phyloP scores from a whole-genome alignment of 2,797 vertebrate genomes.

The Sebastes diaconus region DNA sequence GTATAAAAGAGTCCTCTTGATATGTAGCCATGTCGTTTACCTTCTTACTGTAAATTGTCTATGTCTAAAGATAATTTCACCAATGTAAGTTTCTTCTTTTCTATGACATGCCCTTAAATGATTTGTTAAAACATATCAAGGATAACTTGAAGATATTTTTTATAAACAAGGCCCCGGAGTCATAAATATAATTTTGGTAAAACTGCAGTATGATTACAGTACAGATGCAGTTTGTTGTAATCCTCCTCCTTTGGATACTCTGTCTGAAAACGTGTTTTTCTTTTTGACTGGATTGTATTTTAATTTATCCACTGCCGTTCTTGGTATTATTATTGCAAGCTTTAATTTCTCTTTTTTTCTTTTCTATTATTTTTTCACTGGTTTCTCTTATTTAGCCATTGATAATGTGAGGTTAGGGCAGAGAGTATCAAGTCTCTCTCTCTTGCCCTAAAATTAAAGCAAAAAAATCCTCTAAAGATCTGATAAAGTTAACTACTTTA shows the following conservation, averaged over 20 bases:
- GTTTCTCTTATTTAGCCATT: not conserved
- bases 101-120: conserved; percentile 3
- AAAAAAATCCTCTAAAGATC: not conserved
- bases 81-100: conserved; percentile 38
- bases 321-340: conserved; percentile 42
- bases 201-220: conserved; percentile 17
- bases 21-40: conserved; percentile 49
- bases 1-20: conserved; percentile 11
- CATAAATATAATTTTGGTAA: conserved; percentile 5
- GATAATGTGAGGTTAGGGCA: not conserved
- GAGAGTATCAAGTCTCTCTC: not conserved
- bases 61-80: conserved; percentile 18
- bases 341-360: conserved; percentile 53
- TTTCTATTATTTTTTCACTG: not conserved
- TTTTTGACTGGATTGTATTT: conserved; percentile 41
- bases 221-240: conserved; percentile 22
- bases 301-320: conserved; percentile 41
- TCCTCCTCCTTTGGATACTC: not conserved
- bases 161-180: conserved; percentile 23
- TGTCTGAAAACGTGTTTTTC: not conserved
- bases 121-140: conserved; percentile 20
- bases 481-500: not conserved
- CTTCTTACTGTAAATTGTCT: conserved; percentile 24
- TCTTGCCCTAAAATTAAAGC: not conserved
- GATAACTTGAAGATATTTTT: conserved; percentile 30